These are phyloP conservation scores for Drosophila jambulina DNA, from an alignment of 1,140 invertebrate genomes.

Conservation along the genomic window DNA sequence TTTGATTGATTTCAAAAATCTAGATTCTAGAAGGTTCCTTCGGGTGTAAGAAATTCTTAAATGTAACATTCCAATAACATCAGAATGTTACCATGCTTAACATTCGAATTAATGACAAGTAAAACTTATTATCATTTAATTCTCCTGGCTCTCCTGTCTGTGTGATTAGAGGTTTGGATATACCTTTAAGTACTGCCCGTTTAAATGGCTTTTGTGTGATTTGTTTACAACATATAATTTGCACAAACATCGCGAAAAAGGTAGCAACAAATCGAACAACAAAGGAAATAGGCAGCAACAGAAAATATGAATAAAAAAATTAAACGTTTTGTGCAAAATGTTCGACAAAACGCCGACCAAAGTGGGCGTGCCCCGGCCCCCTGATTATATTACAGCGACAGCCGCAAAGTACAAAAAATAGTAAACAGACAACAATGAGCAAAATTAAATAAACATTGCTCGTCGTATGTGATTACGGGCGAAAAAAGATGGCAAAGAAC, in stretches of 20 bases:
- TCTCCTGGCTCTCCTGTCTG: neutral
- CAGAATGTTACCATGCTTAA: too few species aligned
- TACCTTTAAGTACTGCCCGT: neutral
- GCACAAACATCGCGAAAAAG: conserved; percentile 29
- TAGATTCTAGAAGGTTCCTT: too few species aligned
- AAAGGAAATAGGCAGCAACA: conserved; percentile 19
- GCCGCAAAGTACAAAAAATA: conserved; percentile 10
- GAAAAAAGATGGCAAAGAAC: conserved; percentile 23
- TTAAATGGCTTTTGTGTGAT: conserved; percentile 33
- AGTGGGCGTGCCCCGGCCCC: conserved; percentile 46
- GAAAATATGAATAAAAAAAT: conserved; percentile 32
- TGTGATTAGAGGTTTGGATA: conserved; percentile 16
- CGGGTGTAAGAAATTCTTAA: too few species aligned
- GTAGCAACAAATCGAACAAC: conserved; percentile 29
- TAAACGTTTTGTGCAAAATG: conserved; percentile 67
- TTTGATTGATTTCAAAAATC: too few species aligned
- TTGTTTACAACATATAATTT: conserved; percentile 43
- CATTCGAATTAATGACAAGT: too few species aligned
- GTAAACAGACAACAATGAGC: conserved; percentile 41
- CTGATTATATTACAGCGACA: conserved; percentile 38
- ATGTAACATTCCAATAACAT: too few species aligned
- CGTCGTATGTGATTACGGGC: conserved; percentile 58
- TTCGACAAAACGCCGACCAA: conserved; percentile 63
- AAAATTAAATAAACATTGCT: conserved; percentile 57
- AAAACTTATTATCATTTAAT: neutral